These are phyloP conservation scores for Meteorus colon DNA, from an alignment of 2,888 invertebrate species.

Conservation along the genomic window DNA sequence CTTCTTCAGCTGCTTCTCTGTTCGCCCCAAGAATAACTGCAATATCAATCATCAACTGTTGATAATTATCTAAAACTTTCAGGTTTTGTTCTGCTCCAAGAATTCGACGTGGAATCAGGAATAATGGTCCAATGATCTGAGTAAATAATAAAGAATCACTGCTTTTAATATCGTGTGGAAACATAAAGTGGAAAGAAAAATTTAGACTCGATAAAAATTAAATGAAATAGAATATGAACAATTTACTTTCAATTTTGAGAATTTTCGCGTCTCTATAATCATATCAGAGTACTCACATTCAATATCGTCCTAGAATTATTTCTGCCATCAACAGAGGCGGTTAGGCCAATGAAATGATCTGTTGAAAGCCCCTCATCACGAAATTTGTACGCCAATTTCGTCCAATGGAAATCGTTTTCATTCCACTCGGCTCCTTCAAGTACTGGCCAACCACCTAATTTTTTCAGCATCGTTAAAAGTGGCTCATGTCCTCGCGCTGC, in stretches of 20 bases:
- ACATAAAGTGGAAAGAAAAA: too few relatives aligned
- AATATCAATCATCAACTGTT: constrained; percentile 88
- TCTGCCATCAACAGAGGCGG: constrained; percentile 90
- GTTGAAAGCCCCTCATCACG: constrained; percentile 87
- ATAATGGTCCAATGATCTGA: constrained; percentile 89
- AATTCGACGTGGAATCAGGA: constrained; percentile 77
- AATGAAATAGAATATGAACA: too few relatives aligned
- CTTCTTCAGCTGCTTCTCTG: constrained; percentile 77
- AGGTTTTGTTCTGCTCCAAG: constrained; percentile 75
- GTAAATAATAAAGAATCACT: neutral
- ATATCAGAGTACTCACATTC: constrained; percentile 79
- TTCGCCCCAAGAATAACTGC: constrained; percentile 88
- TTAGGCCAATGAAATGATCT: constrained; percentile 92
- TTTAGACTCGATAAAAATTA: too few relatives aligned
- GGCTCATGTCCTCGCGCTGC: constrained; percentile 86
- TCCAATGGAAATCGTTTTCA: constrained; percentile 84
- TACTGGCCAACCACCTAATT: constrained; percentile 96
- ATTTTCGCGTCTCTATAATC: too few relatives aligned
- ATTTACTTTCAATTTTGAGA: too few relatives aligned
- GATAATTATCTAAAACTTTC: constrained; percentile 77
- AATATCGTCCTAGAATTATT: constrained; percentile 89
- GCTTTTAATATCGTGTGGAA: too few relatives aligned
- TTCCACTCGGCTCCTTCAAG: constrained; percentile 86
- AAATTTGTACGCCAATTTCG: constrained; percentile 87
- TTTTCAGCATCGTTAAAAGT: constrained; percentile 80